Base-by-base conservation (phyloP, 1,140 invertebrate species). In the Anagrus nilaparvatae region DNA sequence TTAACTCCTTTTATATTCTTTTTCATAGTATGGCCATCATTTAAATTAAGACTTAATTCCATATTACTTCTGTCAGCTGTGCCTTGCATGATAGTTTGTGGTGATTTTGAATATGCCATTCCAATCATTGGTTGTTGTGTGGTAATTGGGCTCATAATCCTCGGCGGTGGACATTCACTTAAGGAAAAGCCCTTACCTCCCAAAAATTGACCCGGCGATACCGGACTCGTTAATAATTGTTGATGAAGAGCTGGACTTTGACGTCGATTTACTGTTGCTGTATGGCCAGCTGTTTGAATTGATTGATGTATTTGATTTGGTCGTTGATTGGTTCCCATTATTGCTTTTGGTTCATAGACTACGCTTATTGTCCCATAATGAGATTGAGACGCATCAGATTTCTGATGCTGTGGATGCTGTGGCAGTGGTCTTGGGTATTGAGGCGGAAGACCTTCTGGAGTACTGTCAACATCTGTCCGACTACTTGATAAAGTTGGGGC, bases 1-100 rank as follows among this genome's bases (percentile, higher is more conserved):
- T 67, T 69, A 0, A 69, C 65, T 0, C 65, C 63, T 37, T 67
- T 66, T 0, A 67, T 59, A 25, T 63, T 63, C 21, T 69, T 69
- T 33, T 64, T 66, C 43, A 39, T 43, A 27, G 49, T 40, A 21
- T 40, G 48, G 20, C 51, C 55, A 9, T 60, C 56, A 1, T 58
- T 61, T 0, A 59, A 29, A 35, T 59, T 66, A 3, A 65, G 49
- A 48, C 60, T 65, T 1, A 67, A 48, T 23, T 69, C 66, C 41
- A 63, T 51, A 9, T 60, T 61, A 20, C 54, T 65, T 19, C 59
- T 56, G 27, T 68, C 64, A 6, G 49, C 57, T 9, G 44, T 51
- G 5, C 43, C 46, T 12, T 6, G 24, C 12, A 25, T 25, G 24
- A 12, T 8, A 8, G 12, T 25, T 25, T 12, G 24, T 6, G 24